These are phyloP conservation scores for Pollenia angustigena DNA, from an alignment of 2,888 invertebrate genomes.

Conservation along the genomic window DNA sequence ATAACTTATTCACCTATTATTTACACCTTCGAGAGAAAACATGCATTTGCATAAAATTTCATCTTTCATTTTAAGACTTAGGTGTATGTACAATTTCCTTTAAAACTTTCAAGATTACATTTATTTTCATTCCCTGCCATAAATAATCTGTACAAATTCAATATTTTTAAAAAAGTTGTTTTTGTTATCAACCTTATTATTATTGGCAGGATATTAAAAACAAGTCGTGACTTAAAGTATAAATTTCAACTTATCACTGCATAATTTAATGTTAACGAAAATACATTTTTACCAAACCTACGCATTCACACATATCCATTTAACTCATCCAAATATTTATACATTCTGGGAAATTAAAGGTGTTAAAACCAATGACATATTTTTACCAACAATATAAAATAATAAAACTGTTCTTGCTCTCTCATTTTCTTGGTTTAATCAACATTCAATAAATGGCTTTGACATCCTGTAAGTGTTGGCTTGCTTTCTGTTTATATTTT, in stretches of 20 bases:
- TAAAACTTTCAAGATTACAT: too few relatives aligned
- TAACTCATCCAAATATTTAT: neutral
- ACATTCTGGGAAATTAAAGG: slow-evolving; percentile 25
- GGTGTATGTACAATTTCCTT: too few relatives aligned
- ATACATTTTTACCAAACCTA: neutral
- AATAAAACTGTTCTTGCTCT: slow-evolving; percentile 10
- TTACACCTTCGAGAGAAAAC: too few relatives aligned
- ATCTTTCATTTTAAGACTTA: too few relatives aligned
- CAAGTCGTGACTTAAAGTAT: slow-evolving; percentile 14
- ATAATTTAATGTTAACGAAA: slow-evolving; percentile 36
- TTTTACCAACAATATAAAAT: slow-evolving; percentile 12
- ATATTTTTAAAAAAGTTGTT: too few relatives aligned
- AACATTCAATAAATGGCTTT: slow-evolving; percentile 38
- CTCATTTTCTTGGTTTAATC: slow-evolving; percentile 2
- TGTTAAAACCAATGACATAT: slow-evolving; percentile 50
- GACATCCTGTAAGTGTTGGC: slow-evolving; percentile 13
- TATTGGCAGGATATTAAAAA: too few relatives aligned
- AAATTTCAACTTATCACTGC: slow-evolving; percentile 18
- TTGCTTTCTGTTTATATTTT: slow-evolving; percentile 37
- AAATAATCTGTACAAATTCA: too few relatives aligned
- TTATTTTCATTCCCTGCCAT: too few relatives aligned
- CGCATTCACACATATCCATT: neutral
- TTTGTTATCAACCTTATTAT: too few relatives aligned
- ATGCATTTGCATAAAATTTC: too few relatives aligned
- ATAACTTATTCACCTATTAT: too few relatives aligned